Evolutionary conservation across 2,888 invertebrate genomes (phyloP).

Genomic region (Limenitis camilla): DNA sequence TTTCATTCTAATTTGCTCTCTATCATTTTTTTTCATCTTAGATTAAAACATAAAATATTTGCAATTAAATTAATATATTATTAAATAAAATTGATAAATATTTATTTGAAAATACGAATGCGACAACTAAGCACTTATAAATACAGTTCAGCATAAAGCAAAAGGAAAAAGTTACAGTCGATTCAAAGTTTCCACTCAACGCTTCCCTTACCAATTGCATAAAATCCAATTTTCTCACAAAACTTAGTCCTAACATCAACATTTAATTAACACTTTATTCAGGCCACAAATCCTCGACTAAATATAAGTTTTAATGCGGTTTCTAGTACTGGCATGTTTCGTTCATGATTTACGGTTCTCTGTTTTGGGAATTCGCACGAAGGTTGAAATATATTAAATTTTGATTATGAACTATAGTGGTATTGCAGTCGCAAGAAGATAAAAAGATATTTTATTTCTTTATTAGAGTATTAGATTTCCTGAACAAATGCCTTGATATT

Average conservation of each 20-base stretch:
- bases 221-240: conserved; percentile 21
- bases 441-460: too few relatives aligned
- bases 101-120: too few relatives aligned
- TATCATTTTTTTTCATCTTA: too few relatives aligned
- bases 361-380: conserved; percentile 12
- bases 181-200: conserved; percentile 22
- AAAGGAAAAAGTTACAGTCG: conserved; percentile 14
- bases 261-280: conserved; percentile 30
- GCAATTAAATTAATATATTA: too few relatives aligned
- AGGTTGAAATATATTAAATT: too few relatives aligned
- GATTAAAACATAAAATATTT: too few relatives aligned
- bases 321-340: conserved; percentile 2
- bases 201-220: conserved; percentile 20
- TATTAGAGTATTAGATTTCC: too few relatives aligned
- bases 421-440: too few relatives aligned
- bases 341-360: conserved; percentile 10
- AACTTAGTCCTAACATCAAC: conserved; percentile 26
- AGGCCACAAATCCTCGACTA: conserved; percentile 13
- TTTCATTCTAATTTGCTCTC: too few relatives aligned
- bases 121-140: background rate
- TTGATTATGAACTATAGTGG: too few relatives aligned
- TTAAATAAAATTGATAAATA: too few relatives aligned
- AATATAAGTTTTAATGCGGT: conserved; percentile 14
- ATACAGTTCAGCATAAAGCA: conserved; percentile 16
- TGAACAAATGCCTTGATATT: too few relatives aligned